Evolutionary conservation across 2,113 vertebrate genomes (phyloP), one percentile per base, ranked within the genome.

Genomic region (Cyprichromis sp.): DNA sequence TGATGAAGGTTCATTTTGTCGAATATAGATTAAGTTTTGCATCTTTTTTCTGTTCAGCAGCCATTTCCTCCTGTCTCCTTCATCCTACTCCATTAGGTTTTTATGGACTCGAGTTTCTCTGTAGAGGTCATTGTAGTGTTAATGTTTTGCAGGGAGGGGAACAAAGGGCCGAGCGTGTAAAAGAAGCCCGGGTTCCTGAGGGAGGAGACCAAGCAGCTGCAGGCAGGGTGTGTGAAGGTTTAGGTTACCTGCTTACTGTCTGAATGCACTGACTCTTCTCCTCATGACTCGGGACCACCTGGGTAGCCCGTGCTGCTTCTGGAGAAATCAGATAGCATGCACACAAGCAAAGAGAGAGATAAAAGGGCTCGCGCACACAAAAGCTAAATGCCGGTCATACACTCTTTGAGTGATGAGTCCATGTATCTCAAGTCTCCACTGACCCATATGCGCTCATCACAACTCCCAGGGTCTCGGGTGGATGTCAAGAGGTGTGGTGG

Each of bases 401-500:
- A 83, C 87, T 83, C 87, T 84, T 81, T 81, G 82, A 92, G 83
- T 89, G 92, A 92, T 89, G 90, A 92, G 87, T 87, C 80, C 81
- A 85, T 89, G 88, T 89, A 88, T 92, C 89, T 87, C 86, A 85
- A 85, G 89, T 80, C 80, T 93, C 87, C 91, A 38, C 85, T 96
- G 95, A 96, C 95, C 95, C 94, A 73, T 94, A 84, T 94, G 92
- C 79, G 90, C 91, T 87, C 86, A 88, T 93, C 90, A 92, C 91
- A 90, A 84, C 90, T 90, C 91, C 86, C 63, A n/a, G 82, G 89
- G 93, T 88, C 91, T 89, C 9, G 82, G 83, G 42, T 89, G 91
- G 93, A 92, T 90, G 92, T 95, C 91, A 88, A 90, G 90, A 95
- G 94, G 95, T 95, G 96, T 95, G 89, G 91, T 94, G 86, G 92